Evolutionary conservation across 1,140 invertebrate genomes (phyloP).

Genomic region (Ooceraea biroi): DNA sequence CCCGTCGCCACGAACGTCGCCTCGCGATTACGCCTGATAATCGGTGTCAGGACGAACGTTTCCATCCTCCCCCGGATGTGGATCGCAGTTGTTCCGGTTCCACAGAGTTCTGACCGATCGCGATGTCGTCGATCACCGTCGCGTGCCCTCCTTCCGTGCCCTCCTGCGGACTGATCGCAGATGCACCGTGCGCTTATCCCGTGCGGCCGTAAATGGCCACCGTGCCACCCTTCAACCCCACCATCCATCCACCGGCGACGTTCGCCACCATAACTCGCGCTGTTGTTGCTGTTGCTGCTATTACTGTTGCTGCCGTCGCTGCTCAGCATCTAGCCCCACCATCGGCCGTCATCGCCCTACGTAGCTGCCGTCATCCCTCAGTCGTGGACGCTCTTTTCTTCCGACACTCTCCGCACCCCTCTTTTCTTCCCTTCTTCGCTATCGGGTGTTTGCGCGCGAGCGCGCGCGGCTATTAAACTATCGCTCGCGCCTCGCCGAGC

Average conservation of each 20-base stretch:
- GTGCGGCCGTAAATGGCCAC: constrained; percentile 69
- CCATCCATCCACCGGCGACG: constrained; percentile 58
- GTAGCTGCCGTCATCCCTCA: constrained; percentile 62
- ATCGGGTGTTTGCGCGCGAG: constrained; percentile 49
- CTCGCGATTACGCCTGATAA: neutral
- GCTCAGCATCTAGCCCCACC: constrained; percentile 64
- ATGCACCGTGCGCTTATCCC: constrained; percentile 46
- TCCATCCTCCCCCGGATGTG: neutral
- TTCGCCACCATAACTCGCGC: constrained; percentile 68
- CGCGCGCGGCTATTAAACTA: constrained; percentile 51
- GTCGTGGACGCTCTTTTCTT: constrained; percentile 59
- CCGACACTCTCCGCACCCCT: constrained; percentile 48
- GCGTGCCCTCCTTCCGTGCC: constrained; percentile 38
- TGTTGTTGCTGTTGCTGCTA: constrained; percentile 12
- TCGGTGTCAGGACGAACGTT: neutral
- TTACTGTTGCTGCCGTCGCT: too few species aligned
- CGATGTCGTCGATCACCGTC: neutral
- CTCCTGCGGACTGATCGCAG: constrained; percentile 52
- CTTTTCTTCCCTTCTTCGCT: constrained; percentile 34
- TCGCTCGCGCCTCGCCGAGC: constrained; percentile 40
- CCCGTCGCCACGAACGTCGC: neutral
- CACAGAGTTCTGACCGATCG: neutral
- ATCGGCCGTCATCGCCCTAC: constrained; percentile 60
- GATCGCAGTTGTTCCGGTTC: neutral
- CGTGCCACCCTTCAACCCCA: constrained; percentile 74